Evolutionary conservation across 2,888 invertebrate genomes (phyloP).

Genomic region (Endomychus coccineus): DNA sequence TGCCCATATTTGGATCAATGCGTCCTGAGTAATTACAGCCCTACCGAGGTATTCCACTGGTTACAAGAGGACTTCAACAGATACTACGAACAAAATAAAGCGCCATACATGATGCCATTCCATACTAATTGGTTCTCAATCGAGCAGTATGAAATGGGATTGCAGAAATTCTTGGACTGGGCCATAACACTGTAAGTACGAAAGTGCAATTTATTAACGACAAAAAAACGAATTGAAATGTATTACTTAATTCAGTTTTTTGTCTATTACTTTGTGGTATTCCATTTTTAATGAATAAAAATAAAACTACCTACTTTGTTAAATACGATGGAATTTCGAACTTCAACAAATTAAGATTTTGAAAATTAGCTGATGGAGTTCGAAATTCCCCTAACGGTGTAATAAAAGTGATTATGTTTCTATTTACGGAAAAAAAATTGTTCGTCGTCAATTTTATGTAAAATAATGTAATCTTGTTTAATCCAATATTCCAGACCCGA

Average conservation of each 20-base stretch:
- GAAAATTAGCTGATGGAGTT: no score
- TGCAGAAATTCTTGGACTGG: conserved; percentile 83
- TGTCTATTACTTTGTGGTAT: no score
- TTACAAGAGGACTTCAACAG: conserved; percentile 81
- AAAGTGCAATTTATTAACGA: no score
- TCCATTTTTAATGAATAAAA: no score
- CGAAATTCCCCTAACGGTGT: no score
- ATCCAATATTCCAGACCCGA: conserved; percentile 57
- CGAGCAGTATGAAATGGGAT: conserved; percentile 70
- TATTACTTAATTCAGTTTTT: no score
- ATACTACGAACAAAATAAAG: conserved; percentile 78
- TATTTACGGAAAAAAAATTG: no score
- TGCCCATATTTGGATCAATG: conserved; percentile 90
- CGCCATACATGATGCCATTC: conserved; percentile 92
- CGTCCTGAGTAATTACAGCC: conserved; percentile 80
- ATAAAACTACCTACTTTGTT: no score
- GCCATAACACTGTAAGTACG: conserved; percentile 60
- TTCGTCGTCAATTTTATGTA: conserved; percentile 1
- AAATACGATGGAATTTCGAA: no score
- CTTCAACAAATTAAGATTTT: no score
- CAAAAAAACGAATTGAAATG: no score
- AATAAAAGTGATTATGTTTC: no score
- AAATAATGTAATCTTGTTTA: conserved; percentile 1
- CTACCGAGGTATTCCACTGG: conserved; percentile 73
- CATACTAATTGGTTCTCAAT: conserved; percentile 96